Percentiles rank a stretch among this genome's conserved stretches.
Conservation (phyloP, 2,113 vertebrate genomes). For the Apaloderma vittatum region DNA sequence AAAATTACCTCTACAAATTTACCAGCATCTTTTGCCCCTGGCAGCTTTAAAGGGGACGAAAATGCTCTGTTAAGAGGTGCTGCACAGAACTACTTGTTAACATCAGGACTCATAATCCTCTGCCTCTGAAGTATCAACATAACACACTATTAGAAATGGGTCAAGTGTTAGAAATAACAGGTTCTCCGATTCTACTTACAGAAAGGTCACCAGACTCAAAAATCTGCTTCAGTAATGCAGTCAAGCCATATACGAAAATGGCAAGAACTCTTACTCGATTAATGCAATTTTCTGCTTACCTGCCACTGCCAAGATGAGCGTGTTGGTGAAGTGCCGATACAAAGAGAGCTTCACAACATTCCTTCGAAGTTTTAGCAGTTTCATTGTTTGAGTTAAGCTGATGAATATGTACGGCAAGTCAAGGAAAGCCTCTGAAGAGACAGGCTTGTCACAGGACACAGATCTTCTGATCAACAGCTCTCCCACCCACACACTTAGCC, state of each 20-base stretch:
- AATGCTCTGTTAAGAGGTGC: background rate
- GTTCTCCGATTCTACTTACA: background rate
- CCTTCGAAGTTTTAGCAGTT: constrained; percentile 91
- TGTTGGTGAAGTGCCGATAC: constrained; percentile 97
- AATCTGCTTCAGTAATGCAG: background rate
- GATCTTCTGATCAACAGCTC: background rate
- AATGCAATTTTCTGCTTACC: constrained; percentile 80
- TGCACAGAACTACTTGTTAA: background rate
- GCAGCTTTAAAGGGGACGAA: background rate
- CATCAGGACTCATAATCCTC: background rate
- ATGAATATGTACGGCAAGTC: constrained; percentile 92
- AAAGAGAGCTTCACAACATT: constrained; percentile 95
- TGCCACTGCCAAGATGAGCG: constrained; percentile 92
- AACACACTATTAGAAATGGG: background rate
- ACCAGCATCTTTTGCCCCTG: background rate
- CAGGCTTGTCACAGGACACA: background rate
- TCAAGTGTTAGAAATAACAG: background rate
- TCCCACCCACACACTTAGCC: background rate
- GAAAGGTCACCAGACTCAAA: background rate
- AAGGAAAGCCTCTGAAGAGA: constrained; percentile 81
- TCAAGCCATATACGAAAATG: background rate
- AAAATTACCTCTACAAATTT: background rate
- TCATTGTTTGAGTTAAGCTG: constrained; percentile 95
- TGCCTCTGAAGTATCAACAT: background rate
- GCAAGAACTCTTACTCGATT: background rate